Percentiles rank a stretch among this genome's conserved stretches.
phyloP scores from a whole-genome alignment of 1,140 invertebrate genomes.

The Ostrea edulis region DNA sequence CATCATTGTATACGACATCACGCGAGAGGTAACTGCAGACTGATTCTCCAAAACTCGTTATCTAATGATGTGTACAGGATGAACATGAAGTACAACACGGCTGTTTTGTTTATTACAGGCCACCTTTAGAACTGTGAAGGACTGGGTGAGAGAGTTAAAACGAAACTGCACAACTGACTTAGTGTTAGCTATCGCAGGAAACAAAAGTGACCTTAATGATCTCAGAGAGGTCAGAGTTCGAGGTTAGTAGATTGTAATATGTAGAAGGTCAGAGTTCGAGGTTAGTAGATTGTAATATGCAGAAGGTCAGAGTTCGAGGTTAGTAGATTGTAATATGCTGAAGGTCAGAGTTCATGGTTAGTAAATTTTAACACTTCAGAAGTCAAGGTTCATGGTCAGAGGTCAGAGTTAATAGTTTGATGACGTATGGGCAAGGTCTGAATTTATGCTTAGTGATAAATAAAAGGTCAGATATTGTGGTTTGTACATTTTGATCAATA shows the following conservation, averaged over 20 bases:
- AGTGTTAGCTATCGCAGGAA: slow-evolving; percentile 93
- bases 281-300: slow-evolving; percentile 52
- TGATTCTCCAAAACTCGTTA: not conserved
- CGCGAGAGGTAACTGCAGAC: slow-evolving; percentile 81
- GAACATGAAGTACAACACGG: not conserved
- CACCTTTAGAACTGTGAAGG: slow-evolving; percentile 92
- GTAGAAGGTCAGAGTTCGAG: slow-evolving; percentile 80
- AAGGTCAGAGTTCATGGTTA: slow-evolving; percentile 80
- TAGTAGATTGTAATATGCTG: slow-evolving; percentile 2
- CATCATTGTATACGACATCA: slow-evolving; percentile 94
- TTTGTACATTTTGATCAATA: no score
- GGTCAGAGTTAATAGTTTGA: no score
- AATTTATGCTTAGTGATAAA: no score
- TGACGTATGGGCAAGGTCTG: no score
- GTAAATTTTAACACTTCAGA: not conserved
- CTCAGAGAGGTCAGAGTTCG: slow-evolving; percentile 82
- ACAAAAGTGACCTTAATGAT: slow-evolving; percentile 88
- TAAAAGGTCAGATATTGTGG: no score
- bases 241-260: slow-evolving; percentile 59
- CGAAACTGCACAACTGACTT: slow-evolving; percentile 92
- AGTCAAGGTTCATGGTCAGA: no score
- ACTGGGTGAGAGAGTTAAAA: slow-evolving; percentile 92
- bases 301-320: slow-evolving; percentile 80
- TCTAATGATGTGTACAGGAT: not conserved
- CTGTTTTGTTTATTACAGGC: slow-evolving; percentile 81